Percentiles rank a stretch among this genome's conserved stretches.
These are phyloP conservation scores for Mustelus asterias DNA, from an alignment of 2,113 vertebrate species.

Conservation along the genomic window DNA sequence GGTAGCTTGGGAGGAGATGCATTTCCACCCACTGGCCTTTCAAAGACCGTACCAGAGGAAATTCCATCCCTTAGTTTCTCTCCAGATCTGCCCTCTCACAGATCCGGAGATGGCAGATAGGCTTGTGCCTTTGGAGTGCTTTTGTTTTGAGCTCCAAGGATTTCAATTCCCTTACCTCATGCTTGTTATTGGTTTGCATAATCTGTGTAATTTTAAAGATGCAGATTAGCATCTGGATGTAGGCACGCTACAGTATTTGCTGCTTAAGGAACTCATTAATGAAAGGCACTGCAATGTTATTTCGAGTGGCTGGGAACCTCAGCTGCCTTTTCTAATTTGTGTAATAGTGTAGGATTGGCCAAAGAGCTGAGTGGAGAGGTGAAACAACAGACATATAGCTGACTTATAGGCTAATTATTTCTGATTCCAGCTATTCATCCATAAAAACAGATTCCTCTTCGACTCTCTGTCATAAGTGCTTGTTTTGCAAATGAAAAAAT, in stretches of 20 bases:
- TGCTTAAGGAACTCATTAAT: neutral
- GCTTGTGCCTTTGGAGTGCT: neutral
- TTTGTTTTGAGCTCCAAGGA: neutral
- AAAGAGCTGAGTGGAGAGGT: neutral
- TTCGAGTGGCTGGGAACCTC: neutral
- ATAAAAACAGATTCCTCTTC: neutral
- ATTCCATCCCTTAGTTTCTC: neutral
- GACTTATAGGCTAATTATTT: conserved; percentile 14
- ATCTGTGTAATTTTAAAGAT: neutral
- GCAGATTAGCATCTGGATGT: neutral
- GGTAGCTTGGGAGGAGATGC: neutral
- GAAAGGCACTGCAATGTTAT: neutral
- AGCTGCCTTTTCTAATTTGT: neutral
- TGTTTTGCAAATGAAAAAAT: conserved; percentile 12
- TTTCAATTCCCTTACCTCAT: neutral
- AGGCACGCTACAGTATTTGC: neutral
- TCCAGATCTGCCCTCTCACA: neutral
- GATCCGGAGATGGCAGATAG: neutral
- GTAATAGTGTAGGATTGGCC: neutral
- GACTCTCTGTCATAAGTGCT: conserved; percentile 17
- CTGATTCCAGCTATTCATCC: neutral
- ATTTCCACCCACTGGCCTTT: neutral
- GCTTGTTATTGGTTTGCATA: neutral
- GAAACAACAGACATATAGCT: neutral
- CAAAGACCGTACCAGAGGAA: neutral